Evolutionary conservation across 2,113 vertebrate species (phyloP), one percentile per base, ranked within the genome.

Genomic region (Brienomyrus longianalis): DNA sequence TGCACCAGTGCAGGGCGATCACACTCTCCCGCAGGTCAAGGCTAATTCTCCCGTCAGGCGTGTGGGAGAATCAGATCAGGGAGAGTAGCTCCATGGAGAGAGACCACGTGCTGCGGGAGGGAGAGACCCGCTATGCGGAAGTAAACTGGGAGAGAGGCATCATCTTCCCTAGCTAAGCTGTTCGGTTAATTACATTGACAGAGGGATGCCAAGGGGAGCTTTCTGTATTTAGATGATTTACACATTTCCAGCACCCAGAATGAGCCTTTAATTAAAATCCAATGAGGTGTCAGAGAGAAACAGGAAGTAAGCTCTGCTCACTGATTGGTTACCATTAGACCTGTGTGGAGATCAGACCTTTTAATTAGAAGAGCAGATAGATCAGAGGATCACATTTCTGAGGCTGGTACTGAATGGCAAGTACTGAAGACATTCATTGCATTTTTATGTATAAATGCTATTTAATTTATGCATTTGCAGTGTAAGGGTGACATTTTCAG

Each of bases 261-360:
- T 88, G 83, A 92, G 88, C 8, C 21, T 93, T 91, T 92, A 93
- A 94, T 93, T 93, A 93, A 94, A 92, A 93, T 89, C 89, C 59
- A 90, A 90, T 90, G 91, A 91, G 59, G 80, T 88, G 90, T 90
- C 91, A 89, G 89, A 11, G 48, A 90, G 87, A 90, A 77, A 89
- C 87, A 90, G 89, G 91, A 92, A 90, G 83, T 92, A 66, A 83
- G 88, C 85, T 92, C 21, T 89, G 89, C 52, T 89, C 88, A 92
- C 83, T 88, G 47, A 83, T 48, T 66, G 89, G 59, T 87, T 83
- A 48, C 89, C 56, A 80, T 89, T 87, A 90, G 74, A 89, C 88
- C 87, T 9, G 66, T 86, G 50, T 39, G 27, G 48, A 80, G 47
- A 80, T 80, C 31, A 80, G 70, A 89, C 48, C n/a, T 31, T 35